phyloP scores from a whole-genome alignment of 2,888 invertebrate species.

The Heteromurus nitidus region DNA sequence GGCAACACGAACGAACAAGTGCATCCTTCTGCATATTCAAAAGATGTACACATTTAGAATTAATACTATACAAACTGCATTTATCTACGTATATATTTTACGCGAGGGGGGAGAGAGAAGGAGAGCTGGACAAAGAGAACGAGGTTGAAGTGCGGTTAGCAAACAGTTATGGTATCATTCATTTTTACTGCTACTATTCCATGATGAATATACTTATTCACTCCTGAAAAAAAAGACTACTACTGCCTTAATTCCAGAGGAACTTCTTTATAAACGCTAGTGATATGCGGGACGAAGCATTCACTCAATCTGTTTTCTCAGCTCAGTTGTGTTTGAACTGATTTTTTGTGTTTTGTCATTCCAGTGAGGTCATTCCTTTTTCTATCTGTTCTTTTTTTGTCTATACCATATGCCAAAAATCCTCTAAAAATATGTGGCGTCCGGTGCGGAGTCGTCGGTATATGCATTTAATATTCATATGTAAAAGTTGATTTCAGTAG shows the following conservation, averaged over 20 bases:
- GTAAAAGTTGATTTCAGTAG: too few species aligned
- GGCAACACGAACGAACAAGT: too few species aligned
- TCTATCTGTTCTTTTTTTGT: slow-evolving; percentile 35
- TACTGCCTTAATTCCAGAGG: neutral
- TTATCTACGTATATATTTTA: too few species aligned
- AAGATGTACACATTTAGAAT: too few species aligned
- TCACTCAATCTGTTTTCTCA: too few species aligned
- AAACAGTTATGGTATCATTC: neutral
- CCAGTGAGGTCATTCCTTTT: slow-evolving; percentile 53
- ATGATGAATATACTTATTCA: slow-evolving; percentile 35
- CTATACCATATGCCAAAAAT: too few species aligned
- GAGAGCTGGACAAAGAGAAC: too few species aligned
- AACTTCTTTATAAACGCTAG: neutral
- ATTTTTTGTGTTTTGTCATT: slow-evolving; percentile 38
- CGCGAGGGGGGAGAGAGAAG: too few species aligned
- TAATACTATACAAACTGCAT: too few species aligned
- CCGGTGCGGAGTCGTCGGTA: too few species aligned
- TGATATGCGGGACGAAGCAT: neutral
- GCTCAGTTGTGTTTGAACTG: neutral
- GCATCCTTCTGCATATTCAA: too few species aligned
- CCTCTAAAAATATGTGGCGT: neutral
- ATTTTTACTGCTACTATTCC: slow-evolving; percentile 12
- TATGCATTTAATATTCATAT: too few species aligned
- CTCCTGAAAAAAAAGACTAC: slow-evolving; percentile 9
- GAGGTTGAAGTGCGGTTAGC: neutral